phyloP scores from a whole-genome alignment of 2,888 invertebrate species.

The Lagria hirta region DNA sequence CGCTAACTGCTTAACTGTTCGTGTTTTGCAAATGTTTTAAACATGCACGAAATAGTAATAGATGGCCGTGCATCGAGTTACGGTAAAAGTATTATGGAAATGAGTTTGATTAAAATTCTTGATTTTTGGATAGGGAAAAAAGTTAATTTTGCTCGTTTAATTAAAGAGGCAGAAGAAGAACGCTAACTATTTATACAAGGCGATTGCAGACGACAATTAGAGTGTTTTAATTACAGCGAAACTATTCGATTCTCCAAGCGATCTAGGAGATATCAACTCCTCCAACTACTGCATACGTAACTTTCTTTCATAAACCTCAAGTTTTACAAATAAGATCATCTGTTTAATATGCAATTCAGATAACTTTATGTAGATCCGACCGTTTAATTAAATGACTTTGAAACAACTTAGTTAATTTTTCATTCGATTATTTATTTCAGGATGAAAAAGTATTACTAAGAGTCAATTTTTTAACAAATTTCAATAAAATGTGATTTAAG shows the following conservation, averaged over 20 bases:
- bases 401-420: no score
- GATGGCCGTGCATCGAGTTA: constrained; percentile 23
- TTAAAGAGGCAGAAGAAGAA: constrained; percentile 24
- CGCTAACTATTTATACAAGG: constrained; percentile 28
- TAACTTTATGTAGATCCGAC: no score
- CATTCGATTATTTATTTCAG: no score
- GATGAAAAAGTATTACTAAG: no score
- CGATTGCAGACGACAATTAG: constrained; percentile 23
- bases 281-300: constrained; percentile 21
- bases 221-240: constrained; percentile 27
- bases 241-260: constrained; percentile 21
- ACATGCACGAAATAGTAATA: constrained; percentile 22
- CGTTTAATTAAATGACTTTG: no score
- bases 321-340: no score
- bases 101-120: constrained; percentile 25
- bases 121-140: constrained; percentile 23
- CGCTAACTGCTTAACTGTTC: no score
- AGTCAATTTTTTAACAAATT: no score
- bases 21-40: constrained; percentile 4
- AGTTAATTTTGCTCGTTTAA: constrained; percentile 24
- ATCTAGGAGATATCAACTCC: no score
- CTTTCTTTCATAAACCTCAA: no score
- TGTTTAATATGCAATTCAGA: no score
- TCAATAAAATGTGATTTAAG: no score
- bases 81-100: constrained; percentile 15